Evolutionary conservation across 2,113 vertebrate species (phyloP).

Genomic region (Melospiza melodia): DNA sequence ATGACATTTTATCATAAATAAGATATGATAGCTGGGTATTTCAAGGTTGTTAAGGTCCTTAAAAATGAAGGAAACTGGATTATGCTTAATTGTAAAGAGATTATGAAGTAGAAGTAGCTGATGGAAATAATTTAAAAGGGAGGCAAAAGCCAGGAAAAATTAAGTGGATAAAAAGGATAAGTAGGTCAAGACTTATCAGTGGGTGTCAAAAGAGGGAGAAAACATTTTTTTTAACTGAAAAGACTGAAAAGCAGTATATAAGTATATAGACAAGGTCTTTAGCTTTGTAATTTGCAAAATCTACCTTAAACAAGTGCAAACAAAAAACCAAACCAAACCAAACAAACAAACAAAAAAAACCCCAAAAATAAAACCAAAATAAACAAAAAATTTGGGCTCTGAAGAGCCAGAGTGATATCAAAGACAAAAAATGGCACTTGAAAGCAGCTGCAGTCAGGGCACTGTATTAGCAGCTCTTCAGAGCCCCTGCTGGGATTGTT

Average conservation of each 20-base stretch:
- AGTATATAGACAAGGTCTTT: not conserved
- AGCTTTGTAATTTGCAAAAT: not conserved
- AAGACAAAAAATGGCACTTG: not conserved
- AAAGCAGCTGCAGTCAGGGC: not conserved
- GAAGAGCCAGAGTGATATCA: not conserved
- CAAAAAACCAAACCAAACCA: not conserved
- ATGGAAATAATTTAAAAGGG: not conserved
- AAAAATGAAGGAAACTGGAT: not conserved
- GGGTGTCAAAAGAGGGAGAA: not conserved
- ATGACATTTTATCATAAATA: slow-evolving; percentile 16
- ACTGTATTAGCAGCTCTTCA: not conserved
- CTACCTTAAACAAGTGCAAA: not conserved
- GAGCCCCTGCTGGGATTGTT: not conserved
- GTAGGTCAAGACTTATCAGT: not conserved
- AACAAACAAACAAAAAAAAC: not conserved
- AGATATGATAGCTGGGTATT: not conserved
- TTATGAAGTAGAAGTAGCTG: not conserved
- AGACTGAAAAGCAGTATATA: not conserved
- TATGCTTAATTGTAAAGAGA: not conserved
- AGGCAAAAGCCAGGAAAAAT: not conserved
- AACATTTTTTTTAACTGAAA: not conserved
- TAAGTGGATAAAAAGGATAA: not conserved
- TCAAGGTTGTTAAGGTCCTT: not conserved
- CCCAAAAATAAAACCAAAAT: too few relatives aligned
- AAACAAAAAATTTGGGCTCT: not conserved